Percentiles rank a stretch among this genome's conserved stretches.
These are phyloP conservation scores for Emmelina monodactyla DNA, from an alignment of 2,888 invertebrate species.

Conservation along the genomic window DNA sequence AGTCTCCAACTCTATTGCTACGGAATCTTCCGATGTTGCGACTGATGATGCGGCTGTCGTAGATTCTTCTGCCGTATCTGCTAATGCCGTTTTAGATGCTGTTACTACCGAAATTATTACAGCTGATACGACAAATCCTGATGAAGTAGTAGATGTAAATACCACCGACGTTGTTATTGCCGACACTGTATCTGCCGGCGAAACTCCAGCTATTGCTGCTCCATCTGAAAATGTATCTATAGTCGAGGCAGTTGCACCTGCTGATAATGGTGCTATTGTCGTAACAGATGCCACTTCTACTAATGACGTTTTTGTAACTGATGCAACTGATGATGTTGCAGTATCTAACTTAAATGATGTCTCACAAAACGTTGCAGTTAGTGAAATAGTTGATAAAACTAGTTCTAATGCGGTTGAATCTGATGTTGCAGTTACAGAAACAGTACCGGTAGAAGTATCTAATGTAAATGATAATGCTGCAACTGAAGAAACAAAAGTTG, in stretches of 20 bases:
- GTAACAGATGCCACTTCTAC: constrained; percentile 1
- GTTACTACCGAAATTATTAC: too few relatives aligned
- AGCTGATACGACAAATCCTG: background rate
- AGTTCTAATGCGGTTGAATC: too few relatives aligned
- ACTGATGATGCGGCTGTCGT: constrained; percentile 5
- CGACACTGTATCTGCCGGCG: constrained; percentile 2
- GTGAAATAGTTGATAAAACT: too few relatives aligned
- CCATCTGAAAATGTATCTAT: background rate
- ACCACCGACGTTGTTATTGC: background rate
- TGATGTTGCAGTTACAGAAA: background rate
- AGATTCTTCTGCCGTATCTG: constrained; percentile 2
- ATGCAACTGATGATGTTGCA: background rate
- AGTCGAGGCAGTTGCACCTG: background rate
- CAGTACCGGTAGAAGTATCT: background rate
- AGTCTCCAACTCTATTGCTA: too few relatives aligned
- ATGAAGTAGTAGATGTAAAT: background rate
- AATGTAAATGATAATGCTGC: constrained; percentile 1
- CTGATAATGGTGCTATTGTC: background rate
- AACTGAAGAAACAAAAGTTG: background rate
- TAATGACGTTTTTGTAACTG: background rate
- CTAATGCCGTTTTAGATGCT: background rate
- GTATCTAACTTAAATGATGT: constrained; percentile 1
- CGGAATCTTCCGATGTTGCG: constrained; percentile 3
- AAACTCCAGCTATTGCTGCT: constrained; percentile 1
- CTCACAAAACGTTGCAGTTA: too few relatives aligned